Base-by-base conservation (phyloP, 2,888 invertebrate genomes). In the Alcis repandata region DNA sequence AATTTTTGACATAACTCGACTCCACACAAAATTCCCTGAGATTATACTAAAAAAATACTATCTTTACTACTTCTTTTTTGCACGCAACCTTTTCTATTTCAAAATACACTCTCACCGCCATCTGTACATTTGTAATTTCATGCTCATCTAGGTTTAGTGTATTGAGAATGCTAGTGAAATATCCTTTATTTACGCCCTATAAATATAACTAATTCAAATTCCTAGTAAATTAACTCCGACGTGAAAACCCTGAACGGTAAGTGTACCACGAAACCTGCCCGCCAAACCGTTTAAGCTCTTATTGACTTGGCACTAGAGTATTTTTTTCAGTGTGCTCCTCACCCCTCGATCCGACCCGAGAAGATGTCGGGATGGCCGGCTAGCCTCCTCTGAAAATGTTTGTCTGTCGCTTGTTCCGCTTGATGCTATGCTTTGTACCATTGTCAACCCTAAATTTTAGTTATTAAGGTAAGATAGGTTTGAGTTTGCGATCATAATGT, bases 311-410 rank as follows among this genome's bases (percentile, higher is more conserved):
- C 93, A 90, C 90, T 93, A 93, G 93, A 93, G 90, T 91, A 89
- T 92, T 90, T 92, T 91, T 94, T 93, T 92, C 93, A 93, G 93
- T 93, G 93, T 91, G 85, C 84, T 88, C 92, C 92, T 89, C 91
- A 94, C 94, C 94, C 94, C 94, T 92, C 94, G 94, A 94, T 94
- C 94, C 91, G 94, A 94, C 92, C 89, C 88, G 83, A 83, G 89
- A 89, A 89, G 89, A 89, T 85, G 85, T 87, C 88, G 87, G 86
- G 81, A 86, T 87, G 85, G 88, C 90, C 91, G 92, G 92, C 92
- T 92, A 93, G 90, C 92, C 92, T 92, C 92, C 93, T 94, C 90
- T 91, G 90, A 91, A 93, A 89, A 86, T 93, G 90, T 92, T 91
- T 91, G 85, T 72, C 86, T 91, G 73, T 92, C 86, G 89, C 89